Conservation (phyloP, 2,113 vertebrate genomes). For the Maccullochella peelii region DNA sequence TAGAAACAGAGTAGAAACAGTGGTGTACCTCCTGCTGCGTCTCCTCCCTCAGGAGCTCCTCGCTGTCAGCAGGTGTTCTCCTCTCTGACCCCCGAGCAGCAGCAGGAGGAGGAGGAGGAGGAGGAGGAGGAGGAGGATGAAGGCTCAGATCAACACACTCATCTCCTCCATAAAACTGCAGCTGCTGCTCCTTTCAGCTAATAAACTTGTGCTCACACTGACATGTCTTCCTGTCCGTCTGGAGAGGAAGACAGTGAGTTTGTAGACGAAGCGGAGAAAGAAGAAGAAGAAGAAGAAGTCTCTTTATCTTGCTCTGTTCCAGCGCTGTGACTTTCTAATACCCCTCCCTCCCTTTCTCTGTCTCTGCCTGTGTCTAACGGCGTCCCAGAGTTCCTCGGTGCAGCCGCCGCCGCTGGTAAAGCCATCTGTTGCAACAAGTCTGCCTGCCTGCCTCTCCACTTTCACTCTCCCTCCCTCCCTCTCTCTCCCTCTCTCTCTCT, state of each 20-base stretch:
- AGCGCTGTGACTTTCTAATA: constrained; percentile 12
- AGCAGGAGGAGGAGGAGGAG: constrained; percentile 21
- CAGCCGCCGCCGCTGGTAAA: constrained; percentile 55
- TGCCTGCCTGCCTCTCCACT: constrained; percentile 64
- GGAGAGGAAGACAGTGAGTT: constrained; percentile 15
- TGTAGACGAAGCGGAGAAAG: not conserved
- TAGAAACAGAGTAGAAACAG: not conserved
- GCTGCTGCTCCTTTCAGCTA: not conserved
- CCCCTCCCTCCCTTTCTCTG: constrained; percentile 1
- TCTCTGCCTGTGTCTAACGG: constrained; percentile 16
- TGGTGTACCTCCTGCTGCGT: constrained; percentile 52
- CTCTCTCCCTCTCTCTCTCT: not conserved
- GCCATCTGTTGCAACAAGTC: constrained; percentile 79
- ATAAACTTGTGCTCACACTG: constrained; percentile 44
- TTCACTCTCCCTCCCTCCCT: constrained; percentile 52
- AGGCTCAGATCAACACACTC: constrained; percentile 29
- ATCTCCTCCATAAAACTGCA: constrained; percentile 30
- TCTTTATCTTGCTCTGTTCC: not conserved
- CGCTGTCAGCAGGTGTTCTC: constrained; percentile 72
- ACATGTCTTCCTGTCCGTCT: constrained; percentile 24
- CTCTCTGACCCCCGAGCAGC: constrained; percentile 38
- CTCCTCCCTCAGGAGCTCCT: constrained; percentile 58
- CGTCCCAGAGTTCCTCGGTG: constrained; percentile 52
- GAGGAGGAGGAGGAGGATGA: constrained; percentile 35
- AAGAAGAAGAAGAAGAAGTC: not conserved